These are phyloP conservation scores for Siderastrea siderea DNA, from an alignment of 92 coral and sea anemone species.

Conservation along the genomic window DNA sequence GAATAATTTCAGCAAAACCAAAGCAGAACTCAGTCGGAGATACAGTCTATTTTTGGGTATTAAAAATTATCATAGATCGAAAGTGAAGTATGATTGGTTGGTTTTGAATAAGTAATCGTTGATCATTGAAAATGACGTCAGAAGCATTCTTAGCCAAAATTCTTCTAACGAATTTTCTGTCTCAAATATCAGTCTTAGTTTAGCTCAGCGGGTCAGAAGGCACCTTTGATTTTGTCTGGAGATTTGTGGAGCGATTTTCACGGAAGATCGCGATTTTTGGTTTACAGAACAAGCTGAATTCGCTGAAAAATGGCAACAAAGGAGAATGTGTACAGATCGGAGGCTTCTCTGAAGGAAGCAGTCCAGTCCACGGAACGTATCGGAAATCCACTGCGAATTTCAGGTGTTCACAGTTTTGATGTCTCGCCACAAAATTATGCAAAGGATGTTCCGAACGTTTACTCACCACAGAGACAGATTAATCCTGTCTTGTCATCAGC, in stretches of 20 bases:
- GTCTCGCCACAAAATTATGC: neutral
- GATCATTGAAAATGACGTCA: slow-evolving; percentile 52
- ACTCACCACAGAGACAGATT: slow-evolving; percentile 1
- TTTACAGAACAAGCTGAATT: neutral
- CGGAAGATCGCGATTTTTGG: neutral
- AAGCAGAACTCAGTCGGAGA: too few relatives aligned
- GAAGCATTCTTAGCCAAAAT: slow-evolving; percentile 1
- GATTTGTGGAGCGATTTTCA: neutral
- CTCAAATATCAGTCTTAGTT: slow-evolving; percentile 43
- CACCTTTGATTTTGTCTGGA: neutral
- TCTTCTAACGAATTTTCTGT: slow-evolving; percentile 53
- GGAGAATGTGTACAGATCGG: neutral
- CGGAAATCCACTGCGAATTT: slow-evolving; percentile 24
- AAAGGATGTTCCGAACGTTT: neutral
- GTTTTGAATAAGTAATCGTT: slow-evolving; percentile 44
- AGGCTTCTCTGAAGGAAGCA: slow-evolving; percentile 3
- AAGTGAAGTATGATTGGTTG: slow-evolving; percentile 39
- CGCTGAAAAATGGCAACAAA: neutral
- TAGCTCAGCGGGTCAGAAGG: slow-evolving; percentile 16
- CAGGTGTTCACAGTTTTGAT: slow-evolving; percentile 47
- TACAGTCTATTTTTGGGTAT: slow-evolving; percentile 19
- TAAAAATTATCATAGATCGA: slow-evolving; percentile 31
- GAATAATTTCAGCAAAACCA: neutral
- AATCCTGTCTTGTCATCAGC: slow-evolving; percentile 7
- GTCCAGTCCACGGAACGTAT: neutral